A percentile compares a stretch with the other conserved stretches of the same genome.
Evolutionary conservation across 2,113 vertebrate species (phyloP).

Genomic region (Paralichthys olivaceus): DNA sequence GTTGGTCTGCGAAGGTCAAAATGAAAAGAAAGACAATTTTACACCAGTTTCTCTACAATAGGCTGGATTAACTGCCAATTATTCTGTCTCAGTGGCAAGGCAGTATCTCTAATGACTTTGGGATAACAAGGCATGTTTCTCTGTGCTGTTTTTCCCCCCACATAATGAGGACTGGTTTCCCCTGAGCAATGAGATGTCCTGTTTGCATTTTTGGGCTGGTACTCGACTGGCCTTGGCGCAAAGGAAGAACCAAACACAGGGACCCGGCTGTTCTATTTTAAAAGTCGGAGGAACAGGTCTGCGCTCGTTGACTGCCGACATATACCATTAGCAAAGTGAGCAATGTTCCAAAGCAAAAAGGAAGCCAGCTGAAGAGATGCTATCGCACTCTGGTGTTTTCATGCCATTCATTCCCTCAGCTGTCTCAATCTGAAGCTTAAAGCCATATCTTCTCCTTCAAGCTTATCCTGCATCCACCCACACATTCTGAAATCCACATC

Average conservation of each 20-base stretch:
- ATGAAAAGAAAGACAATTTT: conserved; percentile 25
- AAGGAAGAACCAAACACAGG: conserved; percentile 66
- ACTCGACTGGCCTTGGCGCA: conserved; percentile 33
- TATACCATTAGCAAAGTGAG: conserved; percentile 81
- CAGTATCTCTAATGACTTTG: conserved; percentile 51
- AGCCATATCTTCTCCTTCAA: conserved; percentile 59
- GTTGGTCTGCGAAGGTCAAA: neutral
- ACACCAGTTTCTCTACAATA: conserved; percentile 22
- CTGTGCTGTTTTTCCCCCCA: conserved; percentile 14
- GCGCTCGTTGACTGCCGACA: conserved; percentile 72
- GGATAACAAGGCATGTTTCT: conserved; percentile 58
- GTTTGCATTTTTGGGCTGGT: conserved; percentile 75
- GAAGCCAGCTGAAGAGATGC: conserved; percentile 78
- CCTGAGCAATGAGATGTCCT: conserved; percentile 70
- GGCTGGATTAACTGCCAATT: conserved; percentile 34
- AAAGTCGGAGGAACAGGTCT: conserved; percentile 78
- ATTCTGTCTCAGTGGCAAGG: conserved; percentile 30
- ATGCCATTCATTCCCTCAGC: conserved; percentile 56
- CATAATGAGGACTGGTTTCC: conserved; percentile 71
- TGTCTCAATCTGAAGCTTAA: conserved; percentile 53
- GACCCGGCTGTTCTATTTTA: conserved; percentile 76
- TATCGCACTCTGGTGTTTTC: conserved; percentile 77
- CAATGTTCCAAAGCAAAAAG: conserved; percentile 79
- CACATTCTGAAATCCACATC: conserved; percentile 36
- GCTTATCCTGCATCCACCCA: conserved; percentile 50